phyloP scores from a whole-genome alignment of 1,140 invertebrate genomes.

The Papilio helenus region DNA sequence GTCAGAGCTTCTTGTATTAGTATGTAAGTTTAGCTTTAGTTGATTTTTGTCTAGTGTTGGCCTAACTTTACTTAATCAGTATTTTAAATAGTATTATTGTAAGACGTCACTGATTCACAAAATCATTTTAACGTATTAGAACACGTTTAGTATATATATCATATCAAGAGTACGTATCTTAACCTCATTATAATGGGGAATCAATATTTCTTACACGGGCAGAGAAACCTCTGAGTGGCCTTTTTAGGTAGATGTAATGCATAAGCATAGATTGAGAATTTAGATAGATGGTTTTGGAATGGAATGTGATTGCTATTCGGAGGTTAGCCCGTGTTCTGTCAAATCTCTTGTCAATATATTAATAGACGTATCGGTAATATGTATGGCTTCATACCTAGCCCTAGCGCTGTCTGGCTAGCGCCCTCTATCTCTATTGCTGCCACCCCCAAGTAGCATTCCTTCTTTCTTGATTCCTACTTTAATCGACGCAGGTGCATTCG shows the following conservation, averaged over 20 bases:
- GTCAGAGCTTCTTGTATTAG: slow-evolving; percentile 26
- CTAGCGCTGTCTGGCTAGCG: slow-evolving; percentile 75
- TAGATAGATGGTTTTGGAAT: slow-evolving; percentile 43
- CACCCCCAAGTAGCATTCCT: slow-evolving; percentile 58
- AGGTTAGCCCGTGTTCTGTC: slow-evolving; percentile 50
- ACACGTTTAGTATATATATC: not conserved
- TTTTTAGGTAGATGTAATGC: slow-evolving; percentile 42
- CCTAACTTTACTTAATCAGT: slow-evolving; percentile 4
- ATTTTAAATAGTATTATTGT: slow-evolving; percentile 18
- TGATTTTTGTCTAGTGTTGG: slow-evolving; percentile 33
- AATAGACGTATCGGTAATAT: slow-evolving; percentile 45
- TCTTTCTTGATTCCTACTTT: slow-evolving; percentile 54
- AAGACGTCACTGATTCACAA: not conserved
- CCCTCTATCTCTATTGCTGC: slow-evolving; percentile 70
- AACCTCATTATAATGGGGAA: not conserved
- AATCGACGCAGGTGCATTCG: slow-evolving; percentile 57
- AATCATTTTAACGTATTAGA: slow-evolving; percentile 1
- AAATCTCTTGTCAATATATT: slow-evolving; percentile 48
- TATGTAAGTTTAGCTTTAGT: slow-evolving; percentile 35
- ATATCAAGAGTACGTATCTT: not conserved
- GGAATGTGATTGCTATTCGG: slow-evolving; percentile 52
- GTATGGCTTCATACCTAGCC: slow-evolving; percentile 61
- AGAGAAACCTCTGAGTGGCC: slow-evolving; percentile 46
- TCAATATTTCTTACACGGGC: not conserved
- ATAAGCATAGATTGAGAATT: slow-evolving; percentile 42